Conservation (phyloP, 2,888 invertebrate genomes). For the Phania funesta region DNA sequence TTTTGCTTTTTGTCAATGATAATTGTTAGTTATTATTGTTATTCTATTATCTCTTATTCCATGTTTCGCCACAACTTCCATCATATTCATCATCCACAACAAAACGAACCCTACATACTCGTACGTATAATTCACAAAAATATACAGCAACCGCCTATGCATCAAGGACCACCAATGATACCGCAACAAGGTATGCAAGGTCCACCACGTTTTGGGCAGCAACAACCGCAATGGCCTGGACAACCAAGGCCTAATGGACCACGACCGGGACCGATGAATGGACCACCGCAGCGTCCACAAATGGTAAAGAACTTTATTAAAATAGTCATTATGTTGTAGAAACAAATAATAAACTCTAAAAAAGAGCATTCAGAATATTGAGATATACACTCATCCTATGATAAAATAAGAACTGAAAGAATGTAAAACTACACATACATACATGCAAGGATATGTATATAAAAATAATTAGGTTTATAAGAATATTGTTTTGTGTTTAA, state of each 20-base stretch:
- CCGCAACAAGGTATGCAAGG: constrained; percentile 82
- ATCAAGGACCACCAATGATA: constrained; percentile 83
- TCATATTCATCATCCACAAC: constrained; percentile 57
- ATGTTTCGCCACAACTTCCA: constrained; percentile 54
- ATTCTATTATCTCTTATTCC: constrained; percentile 64
- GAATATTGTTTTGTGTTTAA: not conserved
- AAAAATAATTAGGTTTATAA: not conserved
- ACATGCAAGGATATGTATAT: not conserved
- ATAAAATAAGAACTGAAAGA: not conserved
- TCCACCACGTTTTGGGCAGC: constrained; percentile 80
- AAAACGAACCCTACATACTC: constrained; percentile 62
- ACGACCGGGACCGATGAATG: constrained; percentile 81
- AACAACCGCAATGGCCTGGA: constrained; percentile 80
- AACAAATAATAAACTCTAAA: constrained; percentile 15
- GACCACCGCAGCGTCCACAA: constrained; percentile 83
- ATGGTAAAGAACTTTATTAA: constrained; percentile 80
- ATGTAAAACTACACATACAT: not conserved
- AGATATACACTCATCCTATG: constrained; percentile 53
- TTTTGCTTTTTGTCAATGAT: constrained; percentile 10
- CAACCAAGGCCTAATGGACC: constrained; percentile 82
- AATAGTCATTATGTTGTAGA: constrained; percentile 4
- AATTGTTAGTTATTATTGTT: constrained; percentile 54
- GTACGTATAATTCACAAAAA: constrained; percentile 21
- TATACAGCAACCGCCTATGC: constrained; percentile 80
- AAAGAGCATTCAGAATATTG: constrained; percentile 70